Evolutionary conservation across 2,113 vertebrate genomes (phyloP).

Genomic region (Clarias macrocephalus): DNA sequence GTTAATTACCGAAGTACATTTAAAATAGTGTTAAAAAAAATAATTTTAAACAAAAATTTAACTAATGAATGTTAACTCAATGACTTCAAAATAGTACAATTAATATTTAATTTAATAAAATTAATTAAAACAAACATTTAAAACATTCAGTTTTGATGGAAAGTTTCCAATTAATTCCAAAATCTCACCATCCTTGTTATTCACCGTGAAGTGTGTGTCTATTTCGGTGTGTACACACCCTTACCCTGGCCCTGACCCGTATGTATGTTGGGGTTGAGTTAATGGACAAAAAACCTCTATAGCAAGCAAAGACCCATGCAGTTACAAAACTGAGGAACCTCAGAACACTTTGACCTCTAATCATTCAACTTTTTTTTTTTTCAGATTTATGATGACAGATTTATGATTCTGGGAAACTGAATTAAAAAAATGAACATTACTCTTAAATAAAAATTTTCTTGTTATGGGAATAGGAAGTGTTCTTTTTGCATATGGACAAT

Average conservation of each 20-base stretch:
- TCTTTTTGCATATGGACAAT: not conserved
- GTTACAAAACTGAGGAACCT: slow-evolving; percentile 48
- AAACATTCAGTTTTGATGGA: not conserved
- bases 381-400: not conserved
- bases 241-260: not conserved
- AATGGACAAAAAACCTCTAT: slow-evolving; percentile 32
- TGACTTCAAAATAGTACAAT: too few species aligned
- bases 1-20: not conserved
- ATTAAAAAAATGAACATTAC: too few species aligned
- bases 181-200: slow-evolving; percentile 46
- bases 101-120: not conserved
- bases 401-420: not conserved
- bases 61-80: not conserved
- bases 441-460: not conserved
- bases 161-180: not conserved
- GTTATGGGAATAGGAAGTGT: not conserved
- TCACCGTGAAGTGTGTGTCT: slow-evolving; percentile 26
- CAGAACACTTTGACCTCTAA: slow-evolving; percentile 35
- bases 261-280: not conserved
- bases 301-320: slow-evolving; percentile 52
- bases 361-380: not conserved
- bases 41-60: not conserved
- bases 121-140: not conserved
- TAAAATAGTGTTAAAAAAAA: not conserved
- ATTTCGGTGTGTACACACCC: not conserved